phyloP scores from a whole-genome alignment of 1,140 invertebrate species.

The Parasteatoda tepidariorum region DNA sequence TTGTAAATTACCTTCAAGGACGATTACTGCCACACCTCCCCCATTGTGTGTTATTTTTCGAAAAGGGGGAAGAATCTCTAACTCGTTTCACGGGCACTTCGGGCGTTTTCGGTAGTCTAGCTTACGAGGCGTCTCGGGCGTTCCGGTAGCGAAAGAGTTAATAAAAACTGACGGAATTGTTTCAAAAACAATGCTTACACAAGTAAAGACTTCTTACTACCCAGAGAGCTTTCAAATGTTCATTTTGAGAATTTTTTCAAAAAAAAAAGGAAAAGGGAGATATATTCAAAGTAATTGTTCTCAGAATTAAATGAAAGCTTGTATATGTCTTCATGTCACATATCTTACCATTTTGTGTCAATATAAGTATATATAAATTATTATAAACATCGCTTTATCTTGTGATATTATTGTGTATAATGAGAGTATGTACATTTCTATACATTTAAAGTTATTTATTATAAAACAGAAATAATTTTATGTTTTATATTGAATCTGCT shows the following conservation, averaged over 20 bases:
- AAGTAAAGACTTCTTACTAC: too few relatives aligned
- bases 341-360: constrained; percentile 50
- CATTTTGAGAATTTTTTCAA: not conserved
- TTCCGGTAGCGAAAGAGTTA: too few relatives aligned
- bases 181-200: too few relatives aligned
- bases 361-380: constrained; percentile 24
- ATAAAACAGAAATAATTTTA: constrained; percentile 42
- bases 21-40: too few relatives aligned
- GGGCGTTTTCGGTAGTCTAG: too few relatives aligned
- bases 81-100: too few relatives aligned
- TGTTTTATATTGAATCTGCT: constrained; percentile 51
- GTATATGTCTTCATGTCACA: constrained; percentile 31
- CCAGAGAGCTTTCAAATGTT: constrained; percentile 40
- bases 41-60: too few relatives aligned
- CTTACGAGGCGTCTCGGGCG: too few relatives aligned
- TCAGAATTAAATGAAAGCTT: constrained; percentile 4
- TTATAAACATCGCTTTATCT: constrained; percentile 29
- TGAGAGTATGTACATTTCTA: constrained; percentile 45
- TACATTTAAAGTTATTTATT: constrained; percentile 37
- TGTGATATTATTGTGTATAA: constrained; percentile 49
- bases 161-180: too few relatives aligned
- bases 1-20: too few relatives aligned
- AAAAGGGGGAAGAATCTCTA: too few relatives aligned
- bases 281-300: constrained; percentile 50
- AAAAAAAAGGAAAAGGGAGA: not conserved